Percentiles rank a stretch among this genome's conserved stretches.
phyloP scores from a whole-genome alignment of 2,888 invertebrate genomes.

The Polyommatus iphigenia region DNA sequence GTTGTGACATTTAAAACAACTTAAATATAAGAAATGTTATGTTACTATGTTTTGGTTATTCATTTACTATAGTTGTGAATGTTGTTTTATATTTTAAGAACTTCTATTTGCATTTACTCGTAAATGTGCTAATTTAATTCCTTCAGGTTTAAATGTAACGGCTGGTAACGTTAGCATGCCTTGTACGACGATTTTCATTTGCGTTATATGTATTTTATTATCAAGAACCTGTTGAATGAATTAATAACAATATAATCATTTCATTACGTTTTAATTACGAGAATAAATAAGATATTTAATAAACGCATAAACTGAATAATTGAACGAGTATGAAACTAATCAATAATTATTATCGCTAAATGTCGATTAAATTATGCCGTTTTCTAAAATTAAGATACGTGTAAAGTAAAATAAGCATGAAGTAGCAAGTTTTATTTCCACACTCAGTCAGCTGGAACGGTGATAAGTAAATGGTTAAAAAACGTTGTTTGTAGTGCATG shows the following conservation, averaged over 20 bases:
- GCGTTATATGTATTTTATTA: conserved; percentile 5
- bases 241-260: not conserved
- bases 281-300: conserved; percentile 4
- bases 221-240: not conserved
- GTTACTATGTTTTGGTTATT: not conserved
- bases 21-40: not conserved
- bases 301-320: not conserved
- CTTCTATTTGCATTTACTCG: not conserved
- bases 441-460: conserved; percentile 54
- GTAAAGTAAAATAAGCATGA: conserved; percentile 8
- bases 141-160: conserved; percentile 25
- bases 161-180: conserved; percentile 7
- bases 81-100: not conserved
- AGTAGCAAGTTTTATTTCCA: conserved; percentile 31
- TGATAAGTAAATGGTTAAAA: conserved; percentile 60
- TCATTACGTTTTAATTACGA: conserved; percentile 6
- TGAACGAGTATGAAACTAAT: not conserved
- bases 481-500: conserved; percentile 57
- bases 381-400: conserved; percentile 7
- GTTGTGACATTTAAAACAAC: not conserved
- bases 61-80: not conserved
- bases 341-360: not conserved
- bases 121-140: not conserved
- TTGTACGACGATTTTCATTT: not conserved
- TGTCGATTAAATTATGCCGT: not conserved